Conservation (phyloP, 2,888 invertebrate genomes). For the Eupithecia tripunctaria region DNA sequence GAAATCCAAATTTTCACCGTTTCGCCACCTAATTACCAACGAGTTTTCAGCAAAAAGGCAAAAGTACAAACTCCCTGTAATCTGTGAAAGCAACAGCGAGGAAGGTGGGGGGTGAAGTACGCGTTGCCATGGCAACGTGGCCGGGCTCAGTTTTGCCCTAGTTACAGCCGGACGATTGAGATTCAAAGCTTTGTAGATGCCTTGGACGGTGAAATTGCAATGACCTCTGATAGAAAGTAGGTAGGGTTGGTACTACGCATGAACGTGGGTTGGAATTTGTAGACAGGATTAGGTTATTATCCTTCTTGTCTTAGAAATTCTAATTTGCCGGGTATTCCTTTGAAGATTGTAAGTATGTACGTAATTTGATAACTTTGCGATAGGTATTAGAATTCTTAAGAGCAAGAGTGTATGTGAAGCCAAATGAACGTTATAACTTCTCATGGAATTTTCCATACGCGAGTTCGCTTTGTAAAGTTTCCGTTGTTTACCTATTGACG, state of each 20-base stretch:
- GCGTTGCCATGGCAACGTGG: conserved; percentile 61
- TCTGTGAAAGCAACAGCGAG: conserved; percentile 44
- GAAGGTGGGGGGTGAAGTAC: conserved; percentile 41
- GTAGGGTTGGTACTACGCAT: background rate
- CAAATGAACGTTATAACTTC: background rate
- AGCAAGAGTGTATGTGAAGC: background rate
- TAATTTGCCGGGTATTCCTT: background rate
- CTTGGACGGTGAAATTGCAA: conserved; percentile 43
- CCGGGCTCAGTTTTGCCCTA: conserved; percentile 73
- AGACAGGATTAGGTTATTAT: conserved; percentile 17
- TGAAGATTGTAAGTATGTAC: background rate
- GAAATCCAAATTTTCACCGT: background rate
- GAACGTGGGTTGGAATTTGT: conserved; percentile 19
- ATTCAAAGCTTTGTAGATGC: conserved; percentile 52
- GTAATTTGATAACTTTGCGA: background rate
- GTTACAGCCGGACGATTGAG: conserved; percentile 60
- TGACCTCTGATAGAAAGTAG: conserved; percentile 33
- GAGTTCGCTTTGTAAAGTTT: background rate
- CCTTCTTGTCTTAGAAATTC: background rate
- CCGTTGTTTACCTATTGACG: background rate
- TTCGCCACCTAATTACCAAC: conserved; percentile 8
- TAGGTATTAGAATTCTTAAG: background rate
- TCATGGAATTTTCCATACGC: background rate
- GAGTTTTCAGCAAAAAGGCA: conserved; percentile 13
- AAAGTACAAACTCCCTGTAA: conserved; percentile 33